Conservation (phyloP, 2,113 vertebrate genomes). For the Salvelinus namaycush region DNA sequence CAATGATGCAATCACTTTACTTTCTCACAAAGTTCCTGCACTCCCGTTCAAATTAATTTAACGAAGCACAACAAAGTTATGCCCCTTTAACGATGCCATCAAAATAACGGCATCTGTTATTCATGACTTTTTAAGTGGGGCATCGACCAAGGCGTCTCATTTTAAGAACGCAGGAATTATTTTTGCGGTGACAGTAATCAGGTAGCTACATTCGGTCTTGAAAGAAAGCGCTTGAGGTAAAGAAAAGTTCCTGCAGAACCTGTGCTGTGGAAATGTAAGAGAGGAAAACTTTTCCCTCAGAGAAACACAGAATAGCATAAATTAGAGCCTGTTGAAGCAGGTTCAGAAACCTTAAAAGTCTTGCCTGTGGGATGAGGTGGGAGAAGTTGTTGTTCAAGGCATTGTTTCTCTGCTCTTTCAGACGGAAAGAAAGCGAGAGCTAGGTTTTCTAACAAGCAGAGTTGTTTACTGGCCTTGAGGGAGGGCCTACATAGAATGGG, state of each 20-base stretch:
- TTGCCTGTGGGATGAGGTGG: conserved; percentile 45
- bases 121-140: conserved; percentile 45
- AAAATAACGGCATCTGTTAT: conserved; percentile 33
- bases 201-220: conserved; percentile 50
- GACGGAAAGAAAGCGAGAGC: conserved; percentile 51
- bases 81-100: neutral
- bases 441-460: conserved; percentile 60
- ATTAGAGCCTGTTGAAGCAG: conserved; percentile 48
- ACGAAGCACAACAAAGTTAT: neutral
- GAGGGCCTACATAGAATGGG: conserved; percentile 46
- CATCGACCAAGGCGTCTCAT: conserved; percentile 37
- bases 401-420: conserved; percentile 34
- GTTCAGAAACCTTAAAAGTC: conserved; percentile 35
- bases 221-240: conserved; percentile 48
- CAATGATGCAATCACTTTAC: too few relatives aligned
- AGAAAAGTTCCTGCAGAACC: conserved; percentile 25
- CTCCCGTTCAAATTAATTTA: neutral
- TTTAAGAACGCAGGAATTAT: conserved; percentile 44
- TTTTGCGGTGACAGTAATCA: conserved; percentile 54
- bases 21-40: neutral
- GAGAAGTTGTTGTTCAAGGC: conserved; percentile 14
- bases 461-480: conserved; percentile 62
- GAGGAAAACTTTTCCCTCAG: conserved; percentile 45
- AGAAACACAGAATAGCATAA: conserved; percentile 55
- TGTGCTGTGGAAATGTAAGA: conserved; percentile 48